These are phyloP conservation scores for Acanthiza pusilla DNA, from an alignment of 2,797 vertebrate species.

Conservation along the genomic window DNA sequence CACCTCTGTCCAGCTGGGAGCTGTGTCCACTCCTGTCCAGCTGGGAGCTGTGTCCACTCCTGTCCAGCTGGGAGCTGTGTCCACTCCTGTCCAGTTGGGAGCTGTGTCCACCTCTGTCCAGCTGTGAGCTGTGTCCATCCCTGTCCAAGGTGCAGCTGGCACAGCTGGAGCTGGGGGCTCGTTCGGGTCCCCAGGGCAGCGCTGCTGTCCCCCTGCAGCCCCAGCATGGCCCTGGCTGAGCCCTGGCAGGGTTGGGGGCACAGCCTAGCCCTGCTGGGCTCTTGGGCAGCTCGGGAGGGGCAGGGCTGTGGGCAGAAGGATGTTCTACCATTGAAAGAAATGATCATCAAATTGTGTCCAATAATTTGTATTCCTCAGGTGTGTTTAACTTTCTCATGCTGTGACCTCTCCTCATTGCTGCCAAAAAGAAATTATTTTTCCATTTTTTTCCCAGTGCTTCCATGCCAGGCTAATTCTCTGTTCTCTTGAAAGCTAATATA, in stretches of 20 bases:
- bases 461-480: slow-evolving; percentile 15
- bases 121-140: too few relatives aligned
- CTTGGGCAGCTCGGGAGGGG: background rate
- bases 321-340: background rate
- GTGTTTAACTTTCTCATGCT: background rate
- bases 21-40: too few relatives aligned
- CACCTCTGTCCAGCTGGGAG: too few relatives aligned
- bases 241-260: background rate
- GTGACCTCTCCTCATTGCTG: background rate
- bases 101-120: too few relatives aligned
- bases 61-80: too few relatives aligned
- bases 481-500: slow-evolving; percentile 26
- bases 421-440: background rate
- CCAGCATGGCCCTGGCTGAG: background rate
- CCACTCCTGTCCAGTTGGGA: too few relatives aligned
- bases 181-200: background rate
- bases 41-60: too few relatives aligned
- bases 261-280: background rate
- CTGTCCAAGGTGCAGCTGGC: background rate
- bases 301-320: background rate
- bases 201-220: background rate
- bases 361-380: background rate
- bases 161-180: background rate
- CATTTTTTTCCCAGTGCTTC: background rate
- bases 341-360: background rate